Evolutionary conservation across 2,888 invertebrate species (phyloP), one percentile per base, ranked within the genome.

Genomic region (Cylindroiulus punctatus): DNA sequence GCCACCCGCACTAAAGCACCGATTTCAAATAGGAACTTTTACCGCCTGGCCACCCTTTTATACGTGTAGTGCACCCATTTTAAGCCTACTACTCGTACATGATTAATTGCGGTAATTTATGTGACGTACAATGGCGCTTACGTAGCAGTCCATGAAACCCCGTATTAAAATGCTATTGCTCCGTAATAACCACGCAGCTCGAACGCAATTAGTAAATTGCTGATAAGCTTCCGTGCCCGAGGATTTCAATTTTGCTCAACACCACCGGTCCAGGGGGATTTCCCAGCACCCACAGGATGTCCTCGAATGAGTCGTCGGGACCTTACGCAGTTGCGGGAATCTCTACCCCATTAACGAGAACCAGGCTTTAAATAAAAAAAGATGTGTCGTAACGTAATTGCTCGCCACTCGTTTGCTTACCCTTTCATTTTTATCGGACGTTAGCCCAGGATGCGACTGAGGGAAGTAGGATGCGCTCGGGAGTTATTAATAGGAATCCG

Each of bases 301-400:
- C 76, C 76, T 76, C 32, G 76, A 76, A 17, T 76, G 76, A 76
- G 76, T 76, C 76, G 76, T 17, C 76, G 30, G 76, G 30, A 76
- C 76, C 76, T 76, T 76, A 76, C 30, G 30, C 76, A 76, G 14
- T 76, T 76, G 32, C 3, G 17, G 26, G 30, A 76, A 76, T 76
- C 17, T 5, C 26, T n/a, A 52, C n/a, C n/a, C n/a, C n/a, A n/a
- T 52, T 52, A 5, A 5, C 65, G 65, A 65, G 22, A 65, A 65
- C 65, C 30, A 32, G 14, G 14, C 26, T 14, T 12, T 12, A 8
- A 44, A 44, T 44, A 76, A 17, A 30, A 76, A 3, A 76, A n/a
- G n/a, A n/a, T n/a, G n/a, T 76, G 65, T 65, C 65, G 65, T 12
- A 65, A 65, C 12, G 30, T 76, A 76, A 76, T 76, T 76, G 76